These are phyloP conservation scores for Mycalesis mineus DNA, from an alignment of 2,888 invertebrate genomes.

Conservation along the genomic window DNA sequence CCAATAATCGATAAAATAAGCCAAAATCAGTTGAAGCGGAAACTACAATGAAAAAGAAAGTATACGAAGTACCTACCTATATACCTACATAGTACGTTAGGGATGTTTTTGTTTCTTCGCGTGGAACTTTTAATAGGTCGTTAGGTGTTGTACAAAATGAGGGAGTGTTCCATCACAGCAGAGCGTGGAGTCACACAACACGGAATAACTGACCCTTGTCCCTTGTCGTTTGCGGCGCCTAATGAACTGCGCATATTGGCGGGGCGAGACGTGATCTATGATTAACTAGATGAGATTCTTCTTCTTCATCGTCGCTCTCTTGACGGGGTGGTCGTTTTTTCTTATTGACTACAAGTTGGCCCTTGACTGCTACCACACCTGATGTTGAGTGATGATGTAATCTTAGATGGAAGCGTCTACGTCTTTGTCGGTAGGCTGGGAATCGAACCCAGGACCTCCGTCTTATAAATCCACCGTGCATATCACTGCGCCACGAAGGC, in stretches of 20 bases:
- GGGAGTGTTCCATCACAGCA: conserved; percentile 55
- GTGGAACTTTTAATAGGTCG: conserved; percentile 36
- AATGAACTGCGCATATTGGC: conserved; percentile 71
- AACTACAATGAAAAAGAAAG: not conserved
- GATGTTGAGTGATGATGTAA: too few relatives aligned
- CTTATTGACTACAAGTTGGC: too few relatives aligned
- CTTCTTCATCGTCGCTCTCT: too few relatives aligned
- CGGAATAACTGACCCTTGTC: conserved; percentile 53
- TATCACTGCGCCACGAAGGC: too few relatives aligned
- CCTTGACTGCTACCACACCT: too few relatives aligned
- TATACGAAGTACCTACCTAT: not conserved
- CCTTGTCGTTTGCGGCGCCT: conserved; percentile 62
- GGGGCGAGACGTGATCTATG: conserved; percentile 44
- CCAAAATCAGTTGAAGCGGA: too few relatives aligned
- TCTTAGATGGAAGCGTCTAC: too few relatives aligned
- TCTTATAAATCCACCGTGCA: too few relatives aligned
- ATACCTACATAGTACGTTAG: not conserved
- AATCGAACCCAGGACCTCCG: too few relatives aligned
- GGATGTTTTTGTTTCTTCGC: not conserved
- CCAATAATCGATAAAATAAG: too few relatives aligned
- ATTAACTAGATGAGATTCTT: conserved; percentile 33
- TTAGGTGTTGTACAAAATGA: conserved; percentile 56
- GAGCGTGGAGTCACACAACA: conserved; percentile 35
- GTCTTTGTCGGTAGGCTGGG: too few relatives aligned
- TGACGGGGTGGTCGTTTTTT: too few relatives aligned